Evolutionary conservation across 1,140 invertebrate species (phyloP).

Genomic region (Bombus balteatus): DNA sequence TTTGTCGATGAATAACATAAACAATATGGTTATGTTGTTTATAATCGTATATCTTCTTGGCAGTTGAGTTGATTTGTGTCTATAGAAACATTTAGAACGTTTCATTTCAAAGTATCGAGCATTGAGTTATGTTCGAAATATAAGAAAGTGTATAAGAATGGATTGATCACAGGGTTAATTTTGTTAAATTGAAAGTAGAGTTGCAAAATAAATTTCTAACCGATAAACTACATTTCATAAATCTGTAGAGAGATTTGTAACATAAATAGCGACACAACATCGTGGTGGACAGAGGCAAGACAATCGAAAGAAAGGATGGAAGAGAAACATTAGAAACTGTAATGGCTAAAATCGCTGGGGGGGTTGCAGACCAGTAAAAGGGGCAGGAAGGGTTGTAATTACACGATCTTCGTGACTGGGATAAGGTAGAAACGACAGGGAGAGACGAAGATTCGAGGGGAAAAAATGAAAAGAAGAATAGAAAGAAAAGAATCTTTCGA

Average conservation of each 20-base stretch:
- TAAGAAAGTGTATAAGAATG: too few relatives aligned
- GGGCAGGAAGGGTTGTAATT: conserved; percentile 52
- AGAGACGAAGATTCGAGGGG: conserved; percentile 5
- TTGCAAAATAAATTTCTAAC: background rate
- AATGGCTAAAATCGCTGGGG: conserved; percentile 33
- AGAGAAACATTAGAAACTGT: conserved; percentile 12
- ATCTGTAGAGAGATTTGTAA: background rate
- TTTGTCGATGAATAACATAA: too few relatives aligned
- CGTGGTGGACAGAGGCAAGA: background rate
- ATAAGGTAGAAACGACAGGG: conserved; percentile 20
- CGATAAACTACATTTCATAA: background rate
- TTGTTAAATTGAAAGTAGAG: too few relatives aligned
- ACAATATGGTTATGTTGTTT: background rate
- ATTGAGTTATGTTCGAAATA: too few relatives aligned
- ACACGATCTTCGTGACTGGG: conserved; percentile 52
- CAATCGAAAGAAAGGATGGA: background rate
- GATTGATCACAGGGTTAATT: too few relatives aligned
- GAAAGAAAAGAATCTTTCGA: conserved; percentile 1
- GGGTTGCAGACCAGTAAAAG: conserved; percentile 43
- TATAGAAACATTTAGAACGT: background rate
- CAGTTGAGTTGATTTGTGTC: background rate
- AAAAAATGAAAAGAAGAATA: conserved; percentile 3
- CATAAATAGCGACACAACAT: background rate
- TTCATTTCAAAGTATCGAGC: background rate
- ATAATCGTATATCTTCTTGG: background rate